Evolutionary conservation across 1,140 invertebrate species (phyloP), one percentile per base, ranked within the genome.

Genomic region (Elymnias hypermnestra): DNA sequence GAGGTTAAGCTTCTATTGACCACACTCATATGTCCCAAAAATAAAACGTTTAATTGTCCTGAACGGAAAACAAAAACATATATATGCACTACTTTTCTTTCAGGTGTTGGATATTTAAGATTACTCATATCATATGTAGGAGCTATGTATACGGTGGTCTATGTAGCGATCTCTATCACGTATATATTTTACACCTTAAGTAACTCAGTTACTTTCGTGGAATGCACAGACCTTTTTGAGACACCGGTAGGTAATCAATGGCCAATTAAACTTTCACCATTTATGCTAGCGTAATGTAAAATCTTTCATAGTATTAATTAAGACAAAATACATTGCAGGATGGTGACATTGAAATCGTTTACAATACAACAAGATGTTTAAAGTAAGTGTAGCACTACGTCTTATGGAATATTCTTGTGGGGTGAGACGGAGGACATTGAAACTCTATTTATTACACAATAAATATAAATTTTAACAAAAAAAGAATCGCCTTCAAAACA

Each of bases 21-120:
- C n/a, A n/a, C n/a, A n/a, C n/a, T n/a, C n/a, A n/a, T n/a, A n/a
- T n/a, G n/a, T n/a, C n/a, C n/a, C n/a, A n/a, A n/a, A n/a, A n/a
- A n/a, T n/a, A n/a, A n/a, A n/a, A n/a, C n/a, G n/a, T n/a, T n/a
- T n/a, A n/a, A n/a, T n/a, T n/a, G n/a, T n/a, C n/a, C n/a, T n/a
- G n/a, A n/a, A n/a, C n/a, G n/a, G n/a, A n/a, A n/a, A n/a, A n/a
- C n/a, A n/a, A n/a, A n/a, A n/a, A n/a, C n/a, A n/a, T n/a, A n/a
- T n/a, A n/a, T n/a, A n/a, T n/a, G n/a, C n/a, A n/a, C n/a, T n/a
- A n/a, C n/a, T n/a, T n/a, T n/a, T n/a, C 3, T 87, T 88, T 8
- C 73, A 91, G 90, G 90, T 21, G 81, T 90, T 3, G 89, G 89
- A 12, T 89, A 88, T 53, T 49, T 90, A 3, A 87, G 89, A 47